Evolutionary conservation across 2,888 invertebrate genomes (phyloP).

Genomic region (Neria commutata): DNA sequence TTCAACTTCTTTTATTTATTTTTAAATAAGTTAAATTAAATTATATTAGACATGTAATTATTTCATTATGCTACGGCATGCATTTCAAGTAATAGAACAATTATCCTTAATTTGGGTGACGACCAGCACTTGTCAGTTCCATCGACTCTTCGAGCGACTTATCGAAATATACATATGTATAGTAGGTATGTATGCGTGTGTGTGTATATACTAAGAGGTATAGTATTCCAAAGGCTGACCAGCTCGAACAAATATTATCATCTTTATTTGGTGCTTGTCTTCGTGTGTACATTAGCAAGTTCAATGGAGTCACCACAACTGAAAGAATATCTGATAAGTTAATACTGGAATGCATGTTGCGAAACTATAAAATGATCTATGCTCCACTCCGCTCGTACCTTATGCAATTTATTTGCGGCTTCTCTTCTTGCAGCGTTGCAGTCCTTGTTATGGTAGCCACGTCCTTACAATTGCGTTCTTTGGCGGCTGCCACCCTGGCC

Average conservation of each 20-base stretch:
- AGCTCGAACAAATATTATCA: not conserved
- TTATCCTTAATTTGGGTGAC: too few species aligned
- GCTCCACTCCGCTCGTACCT: slow-evolving; percentile 44
- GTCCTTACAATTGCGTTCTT: slow-evolving; percentile 36
- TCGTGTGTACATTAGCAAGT: slow-evolving; percentile 45
- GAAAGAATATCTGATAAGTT: slow-evolving; percentile 39
- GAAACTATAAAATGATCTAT: slow-evolving; percentile 9
- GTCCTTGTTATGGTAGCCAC: slow-evolving; percentile 18
- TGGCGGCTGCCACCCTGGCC: slow-evolving; percentile 36
- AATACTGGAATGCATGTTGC: not conserved
- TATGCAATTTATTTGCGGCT: slow-evolving; percentile 37
- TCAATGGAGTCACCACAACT: slow-evolving; percentile 55
- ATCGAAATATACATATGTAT: not conserved
- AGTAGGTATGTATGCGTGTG: not conserved
- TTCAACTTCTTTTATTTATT: too few species aligned
- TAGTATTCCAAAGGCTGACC: not conserved
- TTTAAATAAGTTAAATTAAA: not conserved
- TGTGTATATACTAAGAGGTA: not conserved
- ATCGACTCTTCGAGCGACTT: too few species aligned
- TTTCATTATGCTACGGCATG: not conserved
- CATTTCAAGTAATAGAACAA: too few species aligned
- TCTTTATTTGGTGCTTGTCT: slow-evolving; percentile 26
- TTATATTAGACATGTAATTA: not conserved
- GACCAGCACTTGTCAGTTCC: not conserved
- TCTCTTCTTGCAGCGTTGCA: not conserved